A percentile compares a stretch with the other conserved stretches of the same genome.
Conservation (phyloP, 2,797 vertebrate species). For the Todus mexicanus region DNA sequence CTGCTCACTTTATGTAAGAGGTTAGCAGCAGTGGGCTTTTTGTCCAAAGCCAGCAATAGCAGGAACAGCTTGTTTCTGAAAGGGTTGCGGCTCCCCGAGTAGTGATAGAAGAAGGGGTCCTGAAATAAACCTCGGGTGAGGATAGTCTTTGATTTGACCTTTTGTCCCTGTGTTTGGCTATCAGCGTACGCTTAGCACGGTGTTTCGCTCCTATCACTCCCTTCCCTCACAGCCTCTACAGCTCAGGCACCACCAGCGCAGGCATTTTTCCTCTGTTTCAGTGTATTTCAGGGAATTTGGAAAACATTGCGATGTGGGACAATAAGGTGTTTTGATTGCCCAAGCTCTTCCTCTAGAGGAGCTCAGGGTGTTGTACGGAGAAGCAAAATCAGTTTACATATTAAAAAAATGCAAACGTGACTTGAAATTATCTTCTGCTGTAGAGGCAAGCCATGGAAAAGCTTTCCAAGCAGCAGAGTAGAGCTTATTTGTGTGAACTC, state of each 20-base stretch:
- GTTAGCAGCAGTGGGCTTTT: slow-evolving; percentile 65
- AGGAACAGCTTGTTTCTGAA: slow-evolving; percentile 59
- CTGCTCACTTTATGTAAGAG: slow-evolving; percentile 63
- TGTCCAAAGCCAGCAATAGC: slow-evolving; percentile 66
- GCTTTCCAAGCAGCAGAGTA: neutral
- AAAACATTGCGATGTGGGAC: rapidly evolving
- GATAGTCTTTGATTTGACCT: slow-evolving; percentile 37
- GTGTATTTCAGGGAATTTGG: neutral
- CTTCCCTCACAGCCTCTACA: neutral
- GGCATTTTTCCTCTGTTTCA: neutral
- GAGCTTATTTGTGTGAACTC: neutral
- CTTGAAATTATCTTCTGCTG: neutral
- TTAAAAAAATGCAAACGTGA: neutral
- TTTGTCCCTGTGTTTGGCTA: neutral
- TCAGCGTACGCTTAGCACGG: neutral
- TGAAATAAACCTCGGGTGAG: slow-evolving; percentile 22
- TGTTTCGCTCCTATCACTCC: neutral
- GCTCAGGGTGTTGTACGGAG: neutral
- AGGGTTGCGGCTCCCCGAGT: slow-evolving; percentile 30
- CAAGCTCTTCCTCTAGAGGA: rapidly evolving
- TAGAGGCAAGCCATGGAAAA: neutral
- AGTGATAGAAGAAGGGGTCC: slow-evolving; percentile 43
- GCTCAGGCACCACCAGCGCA: neutral
- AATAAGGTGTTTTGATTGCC: neutral
- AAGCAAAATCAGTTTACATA: rapidly evolving